phyloP scores from a whole-genome alignment of 2,888 invertebrate species.

The Eilema depressum region DNA sequence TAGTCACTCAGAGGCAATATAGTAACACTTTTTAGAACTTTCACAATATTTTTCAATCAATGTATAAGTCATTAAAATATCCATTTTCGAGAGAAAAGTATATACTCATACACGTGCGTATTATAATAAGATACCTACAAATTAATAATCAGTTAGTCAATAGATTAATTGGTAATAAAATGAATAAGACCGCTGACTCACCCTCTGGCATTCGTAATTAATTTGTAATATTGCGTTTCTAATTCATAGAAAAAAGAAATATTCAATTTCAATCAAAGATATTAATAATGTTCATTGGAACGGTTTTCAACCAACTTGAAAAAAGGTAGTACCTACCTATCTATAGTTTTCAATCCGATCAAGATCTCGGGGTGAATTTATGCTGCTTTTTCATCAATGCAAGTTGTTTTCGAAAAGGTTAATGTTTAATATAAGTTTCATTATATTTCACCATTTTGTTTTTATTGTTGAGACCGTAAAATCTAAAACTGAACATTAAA shows the following conservation, averaged over 20 bases:
- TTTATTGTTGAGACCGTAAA: neutral
- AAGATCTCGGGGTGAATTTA: neutral
- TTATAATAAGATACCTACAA: slow-evolving; percentile 19
- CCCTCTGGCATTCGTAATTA: slow-evolving; percentile 20
- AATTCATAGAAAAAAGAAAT: slow-evolving; percentile 15
- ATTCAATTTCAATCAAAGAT: slow-evolving; percentile 10
- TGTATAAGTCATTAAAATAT: slow-evolving; percentile 3
- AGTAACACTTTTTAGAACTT: slow-evolving; percentile 8
- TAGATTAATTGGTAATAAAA: slow-evolving; percentile 34
- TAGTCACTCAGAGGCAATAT: slow-evolving; percentile 4
- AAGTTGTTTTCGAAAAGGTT: neutral
- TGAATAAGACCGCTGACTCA: slow-evolving; percentile 29
- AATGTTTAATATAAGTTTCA: neutral
- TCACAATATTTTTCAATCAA: slow-evolving; percentile 8
- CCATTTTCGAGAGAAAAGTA: slow-evolving; percentile 13
- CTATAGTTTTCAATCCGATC: neutral
- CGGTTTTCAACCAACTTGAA: neutral
- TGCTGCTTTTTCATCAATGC: neutral
- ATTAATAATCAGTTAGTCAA: slow-evolving; percentile 37
- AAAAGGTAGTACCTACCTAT: neutral
- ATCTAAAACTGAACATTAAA: neutral
- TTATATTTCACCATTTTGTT: neutral
- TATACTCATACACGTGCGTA: slow-evolving; percentile 3
- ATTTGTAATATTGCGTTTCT: slow-evolving; percentile 19
- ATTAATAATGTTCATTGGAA: slow-evolving; percentile 6